Conservation (phyloP, 1,140 invertebrate species). For the Pogonus chalceus region DNA sequence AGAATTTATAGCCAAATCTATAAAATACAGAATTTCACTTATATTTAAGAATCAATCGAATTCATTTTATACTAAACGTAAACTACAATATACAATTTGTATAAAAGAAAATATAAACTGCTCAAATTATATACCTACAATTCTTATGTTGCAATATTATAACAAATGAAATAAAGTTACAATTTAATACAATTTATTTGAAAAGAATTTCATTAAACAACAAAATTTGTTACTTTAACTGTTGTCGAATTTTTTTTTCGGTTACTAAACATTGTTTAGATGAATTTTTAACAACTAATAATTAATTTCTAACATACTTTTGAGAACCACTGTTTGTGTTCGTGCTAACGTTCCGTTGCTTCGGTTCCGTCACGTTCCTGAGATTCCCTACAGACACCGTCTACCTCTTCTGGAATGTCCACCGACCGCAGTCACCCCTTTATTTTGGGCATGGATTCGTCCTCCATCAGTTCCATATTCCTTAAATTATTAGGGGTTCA, state of each 20-base stretch:
- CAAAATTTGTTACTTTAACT: background rate
- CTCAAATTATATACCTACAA: too few relatives aligned
- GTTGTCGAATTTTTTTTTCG: background rate
- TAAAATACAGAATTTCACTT: background rate
- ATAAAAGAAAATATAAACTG: too few relatives aligned
- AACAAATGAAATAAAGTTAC: too few relatives aligned
- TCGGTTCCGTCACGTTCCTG: background rate
- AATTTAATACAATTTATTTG: too few relatives aligned
- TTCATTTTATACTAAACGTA: too few relatives aligned
- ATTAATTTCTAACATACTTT: background rate
- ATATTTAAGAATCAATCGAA: too few relatives aligned
- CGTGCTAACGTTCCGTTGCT: background rate
- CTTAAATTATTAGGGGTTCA: too few relatives aligned
- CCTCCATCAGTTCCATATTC: too few relatives aligned
- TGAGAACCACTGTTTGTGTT: background rate
- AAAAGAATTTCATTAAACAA: background rate
- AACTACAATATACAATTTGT: too few relatives aligned
- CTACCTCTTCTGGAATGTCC: background rate
- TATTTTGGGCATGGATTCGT: too few relatives aligned
- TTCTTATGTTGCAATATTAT: too few relatives aligned
- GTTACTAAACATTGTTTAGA: background rate
- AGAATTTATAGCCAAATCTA: background rate
- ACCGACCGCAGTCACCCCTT: too few relatives aligned
- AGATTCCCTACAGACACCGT: background rate
- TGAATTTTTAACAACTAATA: background rate